Base-by-base conservation (phyloP, 2,797 vertebrate genomes). In the Schizopygopsis pylzovi region DNA sequence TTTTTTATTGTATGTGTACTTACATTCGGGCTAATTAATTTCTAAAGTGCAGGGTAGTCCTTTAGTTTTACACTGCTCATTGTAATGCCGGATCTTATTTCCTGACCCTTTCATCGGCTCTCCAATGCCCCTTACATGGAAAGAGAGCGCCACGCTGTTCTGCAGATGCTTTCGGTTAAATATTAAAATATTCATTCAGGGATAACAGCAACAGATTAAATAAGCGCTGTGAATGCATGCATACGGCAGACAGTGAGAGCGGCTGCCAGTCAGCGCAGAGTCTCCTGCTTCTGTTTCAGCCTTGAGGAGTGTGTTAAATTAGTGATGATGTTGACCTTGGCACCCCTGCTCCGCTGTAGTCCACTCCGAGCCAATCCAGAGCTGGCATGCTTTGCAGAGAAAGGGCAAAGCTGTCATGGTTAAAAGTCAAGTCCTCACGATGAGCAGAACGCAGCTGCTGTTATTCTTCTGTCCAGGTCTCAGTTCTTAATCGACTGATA, bases 131-230 rank as follows among this genome's bases (percentile, higher is more conserved):
- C 83, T 45, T 86, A 82, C 84, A 83, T 84, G 54, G 78, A 88
- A 85, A 82, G 59, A 61, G 65, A 83, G 79, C 6, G 33, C 84
- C 83, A 16, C 84, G 37, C 82, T 90, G 92, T 93, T 89, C 87
- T 89, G 89, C 94, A 94, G 93, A 91, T 95, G 94, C 93, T 89
- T 92, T 91, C 87, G 92, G 93, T 96, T 95, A 95, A 96, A 96
- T 95, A 96, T 96, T 95, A 94, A 95, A 96, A 95, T 95, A 95
- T 96, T 95, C 92, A 95, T 95, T 93, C 88, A 82, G 90, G 91
- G 93, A 92, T 93, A 94, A 93, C 93, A 91, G 92, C 92, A 90
- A 93, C 56, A 94, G 94, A 96, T 95, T 95, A 95, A 95, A 93
- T 95, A 91, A 93, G 90, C 86, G 37, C 59, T 81, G 47, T 75